Percentiles rank a stretch among this genome's conserved stretches.
These are phyloP conservation scores for Empis stercorea DNA, from an alignment of 2,888 invertebrate genomes.

Conservation along the genomic window DNA sequence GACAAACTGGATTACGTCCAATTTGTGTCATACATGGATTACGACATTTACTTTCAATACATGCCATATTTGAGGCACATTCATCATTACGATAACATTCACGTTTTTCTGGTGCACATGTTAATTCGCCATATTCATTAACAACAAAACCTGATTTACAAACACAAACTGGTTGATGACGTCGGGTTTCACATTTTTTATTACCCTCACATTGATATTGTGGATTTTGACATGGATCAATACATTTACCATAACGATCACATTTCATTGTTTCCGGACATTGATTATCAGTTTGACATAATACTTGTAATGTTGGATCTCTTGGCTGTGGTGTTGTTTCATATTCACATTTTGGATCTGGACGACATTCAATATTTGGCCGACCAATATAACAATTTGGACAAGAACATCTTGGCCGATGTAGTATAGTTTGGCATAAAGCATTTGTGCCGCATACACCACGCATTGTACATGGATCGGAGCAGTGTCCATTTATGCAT, in stretches of 20 bases:
- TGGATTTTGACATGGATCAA: constrained; percentile 61
- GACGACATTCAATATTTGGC: constrained; percentile 64
- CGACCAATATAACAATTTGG: constrained; percentile 77
- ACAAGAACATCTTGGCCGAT: constrained; percentile 77
- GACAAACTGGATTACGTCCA: constrained; percentile 48
- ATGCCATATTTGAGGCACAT: constrained; percentile 76
- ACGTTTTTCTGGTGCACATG: constrained; percentile 68
- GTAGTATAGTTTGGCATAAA: constrained; percentile 70
- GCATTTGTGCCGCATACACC: constrained; percentile 84
- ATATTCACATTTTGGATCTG: constrained; percentile 63
- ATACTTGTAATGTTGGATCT: constrained; percentile 40
- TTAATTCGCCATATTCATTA: constrained; percentile 74
- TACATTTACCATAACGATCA: constrained; percentile 58
- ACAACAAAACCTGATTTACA: constrained; percentile 81
- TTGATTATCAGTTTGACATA: constrained; percentile 53
- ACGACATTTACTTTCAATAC: constrained; percentile 69
- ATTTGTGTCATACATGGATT: constrained; percentile 66
- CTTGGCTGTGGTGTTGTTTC: constrained; percentile 44
- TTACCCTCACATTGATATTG: constrained; percentile 62
- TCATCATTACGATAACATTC: constrained; percentile 72
- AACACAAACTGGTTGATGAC: constrained; percentile 73
- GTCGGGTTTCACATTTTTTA: constrained; percentile 78
- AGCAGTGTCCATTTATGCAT: constrained; percentile 80
- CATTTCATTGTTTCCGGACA: constrained; percentile 68
- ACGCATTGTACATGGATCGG: constrained; percentile 79